Evolutionary conservation across 2,113 vertebrate genomes (phyloP).

Genomic region (Gallinago media): DNA sequence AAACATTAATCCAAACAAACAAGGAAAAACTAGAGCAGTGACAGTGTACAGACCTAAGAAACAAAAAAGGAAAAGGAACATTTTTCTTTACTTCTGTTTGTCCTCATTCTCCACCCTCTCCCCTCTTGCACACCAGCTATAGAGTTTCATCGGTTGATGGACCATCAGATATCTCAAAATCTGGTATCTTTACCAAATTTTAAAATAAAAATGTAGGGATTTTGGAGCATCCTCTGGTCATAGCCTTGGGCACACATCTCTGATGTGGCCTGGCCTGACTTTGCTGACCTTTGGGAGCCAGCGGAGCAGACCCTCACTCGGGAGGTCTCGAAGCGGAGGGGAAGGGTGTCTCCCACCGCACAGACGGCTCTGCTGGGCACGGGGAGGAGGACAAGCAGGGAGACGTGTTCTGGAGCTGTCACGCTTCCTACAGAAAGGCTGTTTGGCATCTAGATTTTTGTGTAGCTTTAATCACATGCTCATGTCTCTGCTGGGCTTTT

Average conservation of each 20-base stretch:
- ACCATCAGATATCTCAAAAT: neutral
- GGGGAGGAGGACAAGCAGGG: neutral
- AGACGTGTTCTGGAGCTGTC: neutral
- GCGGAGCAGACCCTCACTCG: neutral
- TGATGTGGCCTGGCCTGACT: rapidly evolving
- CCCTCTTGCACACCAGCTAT: rapidly evolving
- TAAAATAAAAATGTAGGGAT: rapidly evolving
- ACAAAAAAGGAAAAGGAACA: neutral
- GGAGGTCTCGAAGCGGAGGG: rapidly evolving
- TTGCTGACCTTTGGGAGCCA: rapidly evolving
- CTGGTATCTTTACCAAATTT: rapidly evolving
- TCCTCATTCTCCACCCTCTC: neutral
- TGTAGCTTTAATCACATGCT: neutral
- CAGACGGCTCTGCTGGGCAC: rapidly evolving
- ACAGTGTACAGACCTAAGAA: neutral
- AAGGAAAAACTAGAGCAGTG: neutral
- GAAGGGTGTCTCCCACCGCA: rapidly evolving
- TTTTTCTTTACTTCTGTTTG: neutral
- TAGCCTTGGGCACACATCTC: rapidly evolving
- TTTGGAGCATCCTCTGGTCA: neutral
- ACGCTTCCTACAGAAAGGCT: neutral
- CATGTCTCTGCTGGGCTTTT: neutral
- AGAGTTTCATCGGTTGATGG: rapidly evolving
- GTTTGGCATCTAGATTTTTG: neutral
- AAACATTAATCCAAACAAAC: neutral